Evolutionary conservation across 1,140 invertebrate species (phyloP).

Genomic region (Cyclina sinensis): DNA sequence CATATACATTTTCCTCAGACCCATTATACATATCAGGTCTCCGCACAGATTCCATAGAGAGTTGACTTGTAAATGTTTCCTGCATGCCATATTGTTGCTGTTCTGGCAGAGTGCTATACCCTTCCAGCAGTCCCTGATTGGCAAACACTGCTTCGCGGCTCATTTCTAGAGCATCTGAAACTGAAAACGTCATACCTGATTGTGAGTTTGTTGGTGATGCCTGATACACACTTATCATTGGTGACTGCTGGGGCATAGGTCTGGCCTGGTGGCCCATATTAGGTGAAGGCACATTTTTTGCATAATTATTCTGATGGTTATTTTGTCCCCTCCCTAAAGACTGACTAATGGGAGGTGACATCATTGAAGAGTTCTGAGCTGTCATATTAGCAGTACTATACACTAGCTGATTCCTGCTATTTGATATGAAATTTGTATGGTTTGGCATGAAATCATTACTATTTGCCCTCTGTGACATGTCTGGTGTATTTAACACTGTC

Average conservation of each 20-base stretch:
- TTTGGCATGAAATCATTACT: conserved; percentile 54
- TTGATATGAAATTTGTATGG: conserved; percentile 32
- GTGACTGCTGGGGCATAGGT: conserved; percentile 47
- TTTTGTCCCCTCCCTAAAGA: background rate
- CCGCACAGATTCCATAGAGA: conserved; percentile 40
- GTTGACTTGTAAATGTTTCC: conserved; percentile 45
- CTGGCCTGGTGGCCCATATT: conserved; percentile 12
- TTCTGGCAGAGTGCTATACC: conserved; percentile 1
- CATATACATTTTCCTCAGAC: conserved; percentile 55
- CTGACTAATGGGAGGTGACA: conserved; percentile 42
- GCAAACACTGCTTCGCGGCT: conserved; percentile 51
- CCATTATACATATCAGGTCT: conserved; percentile 43
- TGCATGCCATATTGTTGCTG: conserved; percentile 24
- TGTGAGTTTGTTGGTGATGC: conserved; percentile 35
- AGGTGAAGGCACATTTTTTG: conserved; percentile 51
- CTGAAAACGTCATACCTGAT: conserved; percentile 41
- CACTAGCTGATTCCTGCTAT: conserved; percentile 52
- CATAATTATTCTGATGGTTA: conserved; percentile 48
- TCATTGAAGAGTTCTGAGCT: conserved; percentile 55
- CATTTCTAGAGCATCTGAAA: conserved; percentile 67
- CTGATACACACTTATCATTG: conserved; percentile 53
- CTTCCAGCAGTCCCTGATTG: conserved; percentile 49
- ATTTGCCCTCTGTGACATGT: conserved; percentile 40
- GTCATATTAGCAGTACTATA: background rate
- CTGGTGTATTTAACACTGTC: conserved; percentile 12